Evolutionary conservation across 2,113 vertebrate species (phyloP).

Genomic region (Seriola quinqueradiata): DNA sequence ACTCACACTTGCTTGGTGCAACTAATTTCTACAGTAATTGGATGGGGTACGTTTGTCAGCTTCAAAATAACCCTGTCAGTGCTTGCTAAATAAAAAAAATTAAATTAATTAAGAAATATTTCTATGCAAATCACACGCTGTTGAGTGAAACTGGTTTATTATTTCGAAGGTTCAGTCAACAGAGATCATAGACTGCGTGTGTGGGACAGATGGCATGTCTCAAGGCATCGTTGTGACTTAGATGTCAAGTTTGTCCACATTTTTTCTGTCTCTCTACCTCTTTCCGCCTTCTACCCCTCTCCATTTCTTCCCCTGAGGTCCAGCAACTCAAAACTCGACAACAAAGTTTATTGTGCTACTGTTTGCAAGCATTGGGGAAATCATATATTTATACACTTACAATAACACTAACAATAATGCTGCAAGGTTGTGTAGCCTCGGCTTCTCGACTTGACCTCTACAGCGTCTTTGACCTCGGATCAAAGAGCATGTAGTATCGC

Average conservation of each 20-base stretch:
- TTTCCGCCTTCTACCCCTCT: neutral
- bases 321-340: neutral
- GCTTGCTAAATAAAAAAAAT: constrained; percentile 11
- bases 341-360: neutral
- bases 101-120: constrained; percentile 29
- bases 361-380: neutral
- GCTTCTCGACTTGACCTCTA: constrained; percentile 41
- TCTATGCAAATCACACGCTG: constrained; percentile 25
- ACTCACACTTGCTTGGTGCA: neutral
- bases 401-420: neutral
- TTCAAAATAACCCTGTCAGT: constrained; percentile 37
- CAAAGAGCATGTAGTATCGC: constrained; percentile 50
- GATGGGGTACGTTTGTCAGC: constrained; percentile 41
- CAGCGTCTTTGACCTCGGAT: constrained; percentile 34
- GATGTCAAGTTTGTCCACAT: constrained; percentile 33
- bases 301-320: neutral
- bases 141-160: constrained; percentile 27
- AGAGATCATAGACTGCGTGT: constrained; percentile 7
- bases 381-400: neutral
- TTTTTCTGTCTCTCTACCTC: constrained; percentile 2
- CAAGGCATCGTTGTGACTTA: constrained; percentile 24
- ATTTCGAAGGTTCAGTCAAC: constrained; percentile 40
- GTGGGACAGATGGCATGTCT: constrained; percentile 42
- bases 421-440: neutral
- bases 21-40: constrained; percentile 24